Evolutionary conservation across 2,888 invertebrate species (phyloP), one percentile per base, ranked within the genome.

Genomic region (Therioaphis trifolii): DNA sequence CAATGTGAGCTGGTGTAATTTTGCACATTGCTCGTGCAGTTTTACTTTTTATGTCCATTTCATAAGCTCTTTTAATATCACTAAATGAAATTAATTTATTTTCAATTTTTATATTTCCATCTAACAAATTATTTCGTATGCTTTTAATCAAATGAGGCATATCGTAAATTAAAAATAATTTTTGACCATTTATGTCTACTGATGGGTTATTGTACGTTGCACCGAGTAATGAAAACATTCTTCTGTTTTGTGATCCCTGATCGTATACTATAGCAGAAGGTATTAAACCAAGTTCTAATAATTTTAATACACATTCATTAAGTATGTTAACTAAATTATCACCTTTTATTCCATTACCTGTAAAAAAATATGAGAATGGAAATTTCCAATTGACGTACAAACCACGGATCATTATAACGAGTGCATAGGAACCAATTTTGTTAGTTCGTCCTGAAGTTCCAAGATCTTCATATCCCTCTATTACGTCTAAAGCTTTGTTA

Each of bases 331-430:
- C 29, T 11, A 66, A n/a, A n/a, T n/a, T n/a, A n/a, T n/a, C n/a
- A n/a, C n/a, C n/a, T n/a, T n/a, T n/a, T n/a, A n/a, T n/a, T 52
- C 84, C 84, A 49, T 84, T 85, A 61, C 80, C 52, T 18, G 86
- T 85, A 21, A 86, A 71, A 84, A 85, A 86, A 85, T 86, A 87
- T 46, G n/a, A n/a, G n/a, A n/a, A n/a, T n/a, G n/a, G n/a, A n/a
- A n/a, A n/a, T n/a, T n/a, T n/a, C n/a, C n/a, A n/a, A n/a, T n/a
- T n/a, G n/a, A n/a, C n/a, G n/a, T n/a, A n/a, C n/a, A n/a, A n/a
- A n/a, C n/a, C n/a, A n/a, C n/a, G n/a, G n/a, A n/a, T n/a, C n/a
- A 87, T 86, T 61, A 87, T 87, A 0, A 86, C 86, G 7, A 86
- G 84, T 9, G 86, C 86, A 27, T 87, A 84, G 52, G 85, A 87